A percentile compares a stretch with the other conserved stretches of the same genome.
Conservation (phyloP, 1,140 invertebrate genomes). For the Ridgeia piscesae region DNA sequence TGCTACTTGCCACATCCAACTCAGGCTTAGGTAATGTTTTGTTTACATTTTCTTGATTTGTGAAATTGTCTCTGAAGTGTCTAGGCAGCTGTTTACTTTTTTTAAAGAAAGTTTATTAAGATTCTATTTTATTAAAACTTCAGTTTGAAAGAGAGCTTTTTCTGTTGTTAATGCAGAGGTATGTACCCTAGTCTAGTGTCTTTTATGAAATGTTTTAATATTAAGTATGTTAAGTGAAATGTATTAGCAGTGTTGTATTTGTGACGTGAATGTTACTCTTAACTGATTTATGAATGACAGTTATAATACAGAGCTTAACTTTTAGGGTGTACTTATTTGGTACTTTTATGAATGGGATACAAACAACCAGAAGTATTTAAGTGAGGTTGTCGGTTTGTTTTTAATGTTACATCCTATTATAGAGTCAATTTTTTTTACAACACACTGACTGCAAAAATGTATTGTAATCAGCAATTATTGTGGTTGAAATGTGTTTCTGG, state of each 20-base stretch:
- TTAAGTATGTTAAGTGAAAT: not conserved
- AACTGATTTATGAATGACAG: not conserved
- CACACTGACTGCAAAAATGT: too few relatives aligned
- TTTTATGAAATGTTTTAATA: too few relatives aligned
- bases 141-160: not conserved
- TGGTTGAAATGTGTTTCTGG: too few relatives aligned
- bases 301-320: not conserved
- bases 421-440: too few relatives aligned
- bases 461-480: too few relatives aligned
- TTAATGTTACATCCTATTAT: too few relatives aligned
- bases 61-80: not conserved
- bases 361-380: too few relatives aligned
- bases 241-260: not conserved
- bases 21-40: not conserved
- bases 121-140: not conserved
- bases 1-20: too few relatives aligned
- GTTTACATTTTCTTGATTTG: not conserved
- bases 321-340: not conserved
- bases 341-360: not conserved
- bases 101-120: not conserved
- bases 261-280: not conserved
- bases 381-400: too few relatives aligned
- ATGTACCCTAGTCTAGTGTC: too few relatives aligned
- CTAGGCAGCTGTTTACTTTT: not conserved
- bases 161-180: too few relatives aligned